Evolutionary conservation across 1,140 invertebrate species (phyloP).

Genomic region (Macrosteles quadrilineatus): DNA sequence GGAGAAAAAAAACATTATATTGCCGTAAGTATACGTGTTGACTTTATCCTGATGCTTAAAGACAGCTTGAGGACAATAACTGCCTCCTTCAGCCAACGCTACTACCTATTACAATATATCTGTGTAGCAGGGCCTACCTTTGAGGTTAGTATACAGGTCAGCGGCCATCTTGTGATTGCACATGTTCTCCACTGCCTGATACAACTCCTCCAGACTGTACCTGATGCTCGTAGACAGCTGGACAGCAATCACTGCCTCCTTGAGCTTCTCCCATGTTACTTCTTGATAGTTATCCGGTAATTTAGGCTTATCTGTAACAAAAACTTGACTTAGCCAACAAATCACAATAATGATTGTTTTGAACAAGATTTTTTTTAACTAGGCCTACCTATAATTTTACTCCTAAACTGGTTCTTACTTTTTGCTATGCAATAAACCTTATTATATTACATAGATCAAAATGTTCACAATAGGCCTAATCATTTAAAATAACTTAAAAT

Average conservation of each 20-base stretch:
- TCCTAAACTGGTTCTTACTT: not conserved
- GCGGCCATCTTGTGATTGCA: slow-evolving; percentile 96
- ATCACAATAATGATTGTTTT: not conserved
- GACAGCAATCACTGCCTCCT: slow-evolving; percentile 92
- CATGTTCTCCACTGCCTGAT: slow-evolving; percentile 97
- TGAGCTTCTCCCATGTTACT: slow-evolving; percentile 90
- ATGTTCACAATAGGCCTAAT: no score
- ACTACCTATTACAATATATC: no score
- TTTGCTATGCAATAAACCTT: no score
- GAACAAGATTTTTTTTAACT: not conserved
- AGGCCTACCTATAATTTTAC: not conserved
- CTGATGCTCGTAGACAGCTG: slow-evolving; percentile 90
- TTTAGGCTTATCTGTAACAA: slow-evolving; percentile 81
- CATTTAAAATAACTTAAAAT: no score
- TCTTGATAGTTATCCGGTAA: slow-evolving; percentile 93
- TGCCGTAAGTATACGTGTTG: no score
- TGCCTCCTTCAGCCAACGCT: no score
- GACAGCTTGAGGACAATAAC: no score
- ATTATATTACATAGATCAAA: no score
- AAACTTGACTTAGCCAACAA: no score
- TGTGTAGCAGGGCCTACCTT: no score
- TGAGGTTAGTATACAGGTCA: slow-evolving; percentile 83
- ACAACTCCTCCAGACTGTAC: slow-evolving; percentile 92
- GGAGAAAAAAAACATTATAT: no score
- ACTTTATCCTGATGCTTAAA: no score